A percentile compares a stretch with the other conserved stretches of the same genome.
Evolutionary conservation across 1,140 invertebrate genomes (phyloP).

Genomic region (Heliconius nattereri): DNA sequence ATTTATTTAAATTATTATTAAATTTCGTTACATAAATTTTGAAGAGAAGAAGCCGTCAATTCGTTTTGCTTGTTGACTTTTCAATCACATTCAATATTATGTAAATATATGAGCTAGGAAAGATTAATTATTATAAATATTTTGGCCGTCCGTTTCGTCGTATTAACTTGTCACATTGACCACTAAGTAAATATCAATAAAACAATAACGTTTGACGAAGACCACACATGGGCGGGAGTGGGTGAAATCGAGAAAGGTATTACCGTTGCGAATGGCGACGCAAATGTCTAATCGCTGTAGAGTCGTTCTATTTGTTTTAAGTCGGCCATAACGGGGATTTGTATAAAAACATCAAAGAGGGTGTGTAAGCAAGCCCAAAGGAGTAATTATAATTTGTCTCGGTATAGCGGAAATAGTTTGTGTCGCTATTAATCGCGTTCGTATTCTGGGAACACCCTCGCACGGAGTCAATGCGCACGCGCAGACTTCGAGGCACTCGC

Average conservation of each 20-base stretch:
- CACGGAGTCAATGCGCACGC: slow-evolving; percentile 33
- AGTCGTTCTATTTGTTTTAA: slow-evolving; percentile 79
- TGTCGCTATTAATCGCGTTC: slow-evolving; percentile 68
- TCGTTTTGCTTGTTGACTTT: neutral
- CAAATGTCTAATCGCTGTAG: slow-evolving; percentile 73
- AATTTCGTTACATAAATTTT: neutral
- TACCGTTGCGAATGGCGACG: slow-evolving; percentile 76
- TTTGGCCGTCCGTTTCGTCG: neutral
- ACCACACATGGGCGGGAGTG: slow-evolving; percentile 69
- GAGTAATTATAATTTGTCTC: slow-evolving; percentile 79
- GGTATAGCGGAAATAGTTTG: slow-evolving; percentile 77
- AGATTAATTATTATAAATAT: neutral
- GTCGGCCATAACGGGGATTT: slow-evolving; percentile 71
- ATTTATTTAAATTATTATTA: neutral
- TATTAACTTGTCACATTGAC: slow-evolving; percentile 48
- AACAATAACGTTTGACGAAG: slow-evolving; percentile 47
- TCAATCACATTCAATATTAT: neutral
- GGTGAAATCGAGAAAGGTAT: slow-evolving; percentile 68
- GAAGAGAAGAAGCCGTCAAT: neutral
- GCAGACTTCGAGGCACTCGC: slow-evolving; percentile 47
- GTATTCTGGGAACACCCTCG: slow-evolving; percentile 63
- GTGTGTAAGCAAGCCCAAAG: slow-evolving; percentile 67
- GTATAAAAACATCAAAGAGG: slow-evolving; percentile 79
- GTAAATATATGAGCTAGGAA: neutral
- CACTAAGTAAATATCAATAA: slow-evolving; percentile 32